Base-by-base conservation (phyloP, 2,888 invertebrate species). In the Tetanocera ferruginea region DNA sequence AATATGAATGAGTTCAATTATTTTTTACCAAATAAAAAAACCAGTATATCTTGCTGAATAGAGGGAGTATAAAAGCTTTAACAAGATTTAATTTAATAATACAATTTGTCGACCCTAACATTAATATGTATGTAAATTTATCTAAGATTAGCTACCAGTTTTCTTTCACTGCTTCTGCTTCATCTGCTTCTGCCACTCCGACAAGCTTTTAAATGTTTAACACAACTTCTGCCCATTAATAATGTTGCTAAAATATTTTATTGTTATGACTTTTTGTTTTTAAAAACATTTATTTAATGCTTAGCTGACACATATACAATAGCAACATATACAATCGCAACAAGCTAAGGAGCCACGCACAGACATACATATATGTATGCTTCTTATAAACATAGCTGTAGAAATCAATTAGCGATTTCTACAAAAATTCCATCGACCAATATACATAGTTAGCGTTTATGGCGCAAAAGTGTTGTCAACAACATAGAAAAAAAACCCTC, bases 241-340 rank as follows among this genome's bases (percentile, higher is more conserved):
- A 37, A 67, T 67, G 23, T 67, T 67, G 43, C 67, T 67, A 60
- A 60, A 55, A 64, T 34, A 34, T 64, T 64, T 64, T 34, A 34
- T 34, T 64, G 31, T 55, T 55, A 64, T 31, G 11, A 14, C 17
- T 3, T 31, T 4, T 23, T 17, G 34, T 31, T 25, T 31, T n/a
- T n/a, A 31, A n/a, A 31, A 34, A 31, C n/a, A n/a, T n/a, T 31
- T 64, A 17, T 31, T 34, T 6, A 31, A 31, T 28, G n/a, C 64
- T 31, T 4, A 8, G 34, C 28, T 28, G 5, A 5, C 62, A 62
- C 14, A 55, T 19, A 19, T 5, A 14, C 1, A 43, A n/a, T n/a
- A n/a, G n/a, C n/a, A n/a, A n/a, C n/a, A n/a, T 11, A 43, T 43
- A 11, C 43, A 43, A 11, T 11, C 11, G 2, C 43, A 43, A 43